A percentile compares a stretch with the other conserved stretches of the same genome.
Conservation (phyloP, 2,888 invertebrate genomes). For the Drosophila mimica region DNA sequence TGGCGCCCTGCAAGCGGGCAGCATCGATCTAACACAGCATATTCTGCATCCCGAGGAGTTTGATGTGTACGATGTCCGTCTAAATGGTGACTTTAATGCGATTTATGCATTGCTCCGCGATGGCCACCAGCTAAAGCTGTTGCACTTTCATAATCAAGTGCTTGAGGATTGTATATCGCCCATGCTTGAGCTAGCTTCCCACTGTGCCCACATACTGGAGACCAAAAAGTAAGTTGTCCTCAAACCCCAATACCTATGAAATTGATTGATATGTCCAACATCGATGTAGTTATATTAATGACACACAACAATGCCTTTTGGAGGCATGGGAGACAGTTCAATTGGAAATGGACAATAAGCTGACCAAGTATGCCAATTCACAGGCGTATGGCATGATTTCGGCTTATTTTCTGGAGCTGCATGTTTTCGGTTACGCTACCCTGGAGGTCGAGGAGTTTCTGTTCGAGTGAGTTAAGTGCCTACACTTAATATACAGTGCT, state of each 20-base stretch:
- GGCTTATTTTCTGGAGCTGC: constrained; percentile 95
- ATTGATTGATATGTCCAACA: neutral
- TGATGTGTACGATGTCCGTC: constrained; percentile 88
- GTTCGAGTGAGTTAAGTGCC: constrained; percentile 77
- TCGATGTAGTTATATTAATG: constrained; percentile 86
- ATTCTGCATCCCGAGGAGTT: constrained; percentile 87
- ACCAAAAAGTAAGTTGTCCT: constrained; percentile 86
- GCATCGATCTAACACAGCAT: constrained; percentile 87
- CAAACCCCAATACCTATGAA: neutral
- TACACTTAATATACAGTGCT: constrained; percentile 33
- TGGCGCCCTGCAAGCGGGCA: constrained; percentile 93
- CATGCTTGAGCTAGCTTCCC: constrained; percentile 87
- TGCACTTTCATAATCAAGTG: constrained; percentile 83
- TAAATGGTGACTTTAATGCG: constrained; percentile 90
- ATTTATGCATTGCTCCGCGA: constrained; percentile 89
- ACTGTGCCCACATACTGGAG: constrained; percentile 90
- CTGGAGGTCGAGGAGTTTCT: constrained; percentile 84
- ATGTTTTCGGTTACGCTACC: constrained; percentile 90
- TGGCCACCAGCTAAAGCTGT: constrained; percentile 88
- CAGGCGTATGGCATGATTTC: constrained; percentile 93
- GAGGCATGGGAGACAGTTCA: constrained; percentile 98
- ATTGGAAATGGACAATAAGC: constrained; percentile 96
- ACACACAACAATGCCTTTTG: constrained; percentile 92
- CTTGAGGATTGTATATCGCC: constrained; percentile 82
- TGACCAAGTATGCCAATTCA: constrained; percentile 93